Conservation (phyloP, 2,113 vertebrate species). For the Trachemys scripta region DNA sequence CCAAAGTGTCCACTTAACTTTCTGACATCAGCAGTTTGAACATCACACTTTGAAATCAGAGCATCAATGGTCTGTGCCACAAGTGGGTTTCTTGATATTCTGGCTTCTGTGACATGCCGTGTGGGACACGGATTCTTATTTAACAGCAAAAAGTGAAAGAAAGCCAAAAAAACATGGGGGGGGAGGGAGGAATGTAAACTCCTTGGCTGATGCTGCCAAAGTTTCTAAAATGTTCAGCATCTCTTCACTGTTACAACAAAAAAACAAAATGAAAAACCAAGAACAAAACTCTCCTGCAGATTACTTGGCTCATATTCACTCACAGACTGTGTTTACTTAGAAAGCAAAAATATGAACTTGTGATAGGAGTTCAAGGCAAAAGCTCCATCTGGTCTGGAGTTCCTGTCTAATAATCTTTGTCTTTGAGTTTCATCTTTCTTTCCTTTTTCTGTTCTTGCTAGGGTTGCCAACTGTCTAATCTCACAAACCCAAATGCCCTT, state of each 20-base stretch:
- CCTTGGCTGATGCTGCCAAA: neutral
- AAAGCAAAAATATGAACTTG: neutral
- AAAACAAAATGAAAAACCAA: neutral
- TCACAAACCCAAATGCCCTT: no score
- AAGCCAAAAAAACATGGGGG: neutral
- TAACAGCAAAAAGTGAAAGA: neutral
- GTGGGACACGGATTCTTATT: neutral
- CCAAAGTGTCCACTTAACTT: neutral
- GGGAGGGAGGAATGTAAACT: neutral
- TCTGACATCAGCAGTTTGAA: neutral
- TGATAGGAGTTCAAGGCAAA: neutral
- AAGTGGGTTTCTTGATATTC: neutral
- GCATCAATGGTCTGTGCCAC: neutral
- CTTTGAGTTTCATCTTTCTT: neutral
- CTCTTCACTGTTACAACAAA: neutral
- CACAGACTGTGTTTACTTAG: slow-evolving; percentile 4
- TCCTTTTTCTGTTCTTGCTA: neutral
- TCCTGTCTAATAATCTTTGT: neutral
- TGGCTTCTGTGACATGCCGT: neutral
- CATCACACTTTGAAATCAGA: neutral
- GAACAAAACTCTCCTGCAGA: neutral
- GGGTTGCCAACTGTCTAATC: no score
- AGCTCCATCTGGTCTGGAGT: neutral
- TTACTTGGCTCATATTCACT: neutral
- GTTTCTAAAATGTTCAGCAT: neutral